Base-by-base conservation (phyloP, 2,113 vertebrate species). In the Lota lota region DNA sequence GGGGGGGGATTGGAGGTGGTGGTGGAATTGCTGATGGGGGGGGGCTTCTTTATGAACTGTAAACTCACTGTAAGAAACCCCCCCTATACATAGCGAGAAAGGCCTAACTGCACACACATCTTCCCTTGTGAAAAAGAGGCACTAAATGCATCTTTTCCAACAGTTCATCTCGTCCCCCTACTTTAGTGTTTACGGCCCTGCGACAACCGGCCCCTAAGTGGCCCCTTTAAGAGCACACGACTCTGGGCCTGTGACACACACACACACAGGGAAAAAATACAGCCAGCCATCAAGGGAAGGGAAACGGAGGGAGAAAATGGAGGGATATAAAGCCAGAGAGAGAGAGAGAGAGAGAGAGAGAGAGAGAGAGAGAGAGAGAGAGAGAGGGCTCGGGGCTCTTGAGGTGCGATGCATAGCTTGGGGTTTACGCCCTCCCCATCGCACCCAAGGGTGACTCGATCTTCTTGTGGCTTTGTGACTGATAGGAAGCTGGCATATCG, bases 311-410 rank as follows among this genome's bases (percentile, higher is more conserved):
- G 36, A 40, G 11, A 11, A 10, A 40, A 4, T 24, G 24, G 36
- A 40, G 6, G 11, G 36, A 40, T 40, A 40, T 3, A 2, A 10
- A 3, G 36, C 36, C 36, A 40, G 36, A 40, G 11, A 1, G 36
- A 10, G 36, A 40, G 36, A 10, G 61, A 17, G 22, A 28, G 47
- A 33, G 57, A 22, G 15, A 10, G 70, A 65, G 40, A 22, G 57
- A 24, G 71, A 70, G 19, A 59, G 28, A 68, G 33, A 68, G 21
- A 85, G 78, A 72, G 72, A 4, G 67, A 18, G 67, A 71, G 74
- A 80, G 84, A 87, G 82, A 88, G 81, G 74, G 80, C 85, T 79
- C 84, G 76, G 73, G 53, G 80, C 83, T 82, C 83, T 81, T 80
- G 36, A 47, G 81, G 75, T 67, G 11, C 36, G 7, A 5, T 40